Percentiles rank a stretch among this genome's conserved stretches.
These are phyloP conservation scores for Clunio marinus DNA, from an alignment of 2,888 invertebrate species.

Conservation along the genomic window DNA sequence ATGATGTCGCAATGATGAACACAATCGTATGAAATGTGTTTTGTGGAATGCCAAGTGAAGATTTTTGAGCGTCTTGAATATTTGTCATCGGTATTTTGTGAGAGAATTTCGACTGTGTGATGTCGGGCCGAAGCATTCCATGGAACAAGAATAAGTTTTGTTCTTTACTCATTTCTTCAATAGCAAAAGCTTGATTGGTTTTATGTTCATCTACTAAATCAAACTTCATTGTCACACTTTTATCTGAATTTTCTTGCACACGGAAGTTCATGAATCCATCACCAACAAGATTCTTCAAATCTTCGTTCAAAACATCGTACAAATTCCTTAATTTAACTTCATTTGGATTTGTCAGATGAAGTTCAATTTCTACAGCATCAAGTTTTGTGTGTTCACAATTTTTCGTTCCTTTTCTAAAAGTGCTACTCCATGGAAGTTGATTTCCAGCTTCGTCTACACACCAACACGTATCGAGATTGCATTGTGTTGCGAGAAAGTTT, in stretches of 20 bases:
- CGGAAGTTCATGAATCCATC: constrained; percentile 55
- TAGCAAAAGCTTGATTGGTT: constrained; percentile 71
- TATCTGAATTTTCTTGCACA: constrained; percentile 54
- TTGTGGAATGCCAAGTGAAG: constrained; percentile 48
- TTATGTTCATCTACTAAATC: constrained; percentile 67
- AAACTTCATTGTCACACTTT: constrained; percentile 56
- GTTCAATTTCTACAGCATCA: constrained; percentile 68
- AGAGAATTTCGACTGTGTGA: constrained; percentile 61
- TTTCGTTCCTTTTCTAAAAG: constrained; percentile 58
- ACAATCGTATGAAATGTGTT: constrained; percentile 67
- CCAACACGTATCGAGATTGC: constrained; percentile 69
- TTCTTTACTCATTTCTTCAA: constrained; percentile 68
- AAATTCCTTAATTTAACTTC: constrained; percentile 51
- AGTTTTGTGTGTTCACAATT: constrained; percentile 64
- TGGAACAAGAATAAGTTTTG: constrained; percentile 46
- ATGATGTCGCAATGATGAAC: constrained; percentile 71
- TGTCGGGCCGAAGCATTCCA: constrained; percentile 56
- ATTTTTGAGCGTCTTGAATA: constrained; percentile 43
- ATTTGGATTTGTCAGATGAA: constrained; percentile 65
- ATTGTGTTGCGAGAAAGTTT: constrained; percentile 70
- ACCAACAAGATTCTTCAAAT: constrained; percentile 50
- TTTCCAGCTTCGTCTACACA: constrained; percentile 82
- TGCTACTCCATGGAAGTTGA: constrained; percentile 59
- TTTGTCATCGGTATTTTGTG: constrained; percentile 47
- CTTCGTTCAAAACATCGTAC: constrained; percentile 52